Percentiles rank a stretch among this genome's conserved stretches.
phyloP scores from a whole-genome alignment of 2,888 invertebrate genomes.

The Branchinecta sandiegonensis region DNA sequence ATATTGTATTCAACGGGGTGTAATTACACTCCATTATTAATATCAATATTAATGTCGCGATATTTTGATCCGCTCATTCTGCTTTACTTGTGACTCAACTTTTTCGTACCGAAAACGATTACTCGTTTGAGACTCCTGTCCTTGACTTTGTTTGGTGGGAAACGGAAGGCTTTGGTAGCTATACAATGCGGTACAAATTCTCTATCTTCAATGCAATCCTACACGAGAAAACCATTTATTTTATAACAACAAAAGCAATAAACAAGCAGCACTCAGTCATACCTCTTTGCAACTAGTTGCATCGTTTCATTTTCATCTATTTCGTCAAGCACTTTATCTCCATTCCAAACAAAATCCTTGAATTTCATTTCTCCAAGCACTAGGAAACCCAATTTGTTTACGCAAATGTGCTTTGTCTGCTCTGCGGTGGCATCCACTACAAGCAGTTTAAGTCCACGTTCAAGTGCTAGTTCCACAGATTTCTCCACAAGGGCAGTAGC shows the following conservation, averaged over 20 bases:
- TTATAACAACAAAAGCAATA: background rate
- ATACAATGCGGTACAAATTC: no score
- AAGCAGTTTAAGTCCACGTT: background rate
- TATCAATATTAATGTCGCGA: no score
- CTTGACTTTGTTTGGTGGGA: no score
- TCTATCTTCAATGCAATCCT: no score
- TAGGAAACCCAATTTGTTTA: background rate
- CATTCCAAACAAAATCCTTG: background rate
- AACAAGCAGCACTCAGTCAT: background rate
- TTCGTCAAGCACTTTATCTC: background rate
- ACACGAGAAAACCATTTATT: no score
- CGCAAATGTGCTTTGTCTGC: conserved; percentile 8
- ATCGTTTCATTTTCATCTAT: conserved; percentile 6
- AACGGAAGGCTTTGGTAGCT: no score
- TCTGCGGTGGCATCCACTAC: background rate
- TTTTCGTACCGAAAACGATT: no score
- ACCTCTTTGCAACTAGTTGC: background rate
- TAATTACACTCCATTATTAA: no score
- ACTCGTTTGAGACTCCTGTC: no score
- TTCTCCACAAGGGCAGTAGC: background rate
- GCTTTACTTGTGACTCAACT: no score
- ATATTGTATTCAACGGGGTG: no score
- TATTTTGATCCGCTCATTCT: no score
- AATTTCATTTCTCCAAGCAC: conserved; percentile 12
- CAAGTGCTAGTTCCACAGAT: background rate